Conservation (phyloP, 2,113 vertebrate genomes). For the Sminthopsis crassicaudata region DNA sequence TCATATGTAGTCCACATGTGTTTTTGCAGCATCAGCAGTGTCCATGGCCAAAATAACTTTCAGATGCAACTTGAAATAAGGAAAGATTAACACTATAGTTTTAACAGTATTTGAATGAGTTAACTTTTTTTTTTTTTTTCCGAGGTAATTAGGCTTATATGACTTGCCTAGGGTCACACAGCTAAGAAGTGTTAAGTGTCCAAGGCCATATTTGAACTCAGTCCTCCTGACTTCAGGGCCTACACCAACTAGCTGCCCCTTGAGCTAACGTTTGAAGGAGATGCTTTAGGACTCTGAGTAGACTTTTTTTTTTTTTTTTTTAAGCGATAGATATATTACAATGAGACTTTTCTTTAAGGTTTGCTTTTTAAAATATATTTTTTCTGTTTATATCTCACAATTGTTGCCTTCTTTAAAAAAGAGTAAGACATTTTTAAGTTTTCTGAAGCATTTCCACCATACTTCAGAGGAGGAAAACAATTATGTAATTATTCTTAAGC, state of each 20-base stretch:
- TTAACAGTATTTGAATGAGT: background rate
- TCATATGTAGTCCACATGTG: accelerated
- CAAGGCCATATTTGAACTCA: too few relatives aligned
- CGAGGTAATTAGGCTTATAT: too few relatives aligned
- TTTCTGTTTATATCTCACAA: background rate
- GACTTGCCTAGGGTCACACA: too few relatives aligned
- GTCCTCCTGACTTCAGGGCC: too few relatives aligned
- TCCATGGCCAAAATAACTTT: background rate
- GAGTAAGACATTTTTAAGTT: background rate
- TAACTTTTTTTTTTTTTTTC: too few relatives aligned
- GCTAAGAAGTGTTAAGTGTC: too few relatives aligned
- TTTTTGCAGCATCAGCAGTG: background rate
- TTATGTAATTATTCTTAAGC: constrained; percentile 10
- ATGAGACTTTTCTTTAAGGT: too few relatives aligned
- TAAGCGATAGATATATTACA: too few relatives aligned
- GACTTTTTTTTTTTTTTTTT: background rate
- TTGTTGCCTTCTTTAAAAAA: background rate
- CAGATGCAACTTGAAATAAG: background rate
- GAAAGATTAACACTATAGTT: background rate
- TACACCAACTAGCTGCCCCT: too few relatives aligned
- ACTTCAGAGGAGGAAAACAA: background rate
- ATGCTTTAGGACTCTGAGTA: background rate
- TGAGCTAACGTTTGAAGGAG: background rate
- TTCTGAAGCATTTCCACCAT: background rate
- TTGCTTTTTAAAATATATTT: background rate